Conservation (phyloP, 2,797 vertebrate species). For the Anabacerthia variegaticeps region DNA sequence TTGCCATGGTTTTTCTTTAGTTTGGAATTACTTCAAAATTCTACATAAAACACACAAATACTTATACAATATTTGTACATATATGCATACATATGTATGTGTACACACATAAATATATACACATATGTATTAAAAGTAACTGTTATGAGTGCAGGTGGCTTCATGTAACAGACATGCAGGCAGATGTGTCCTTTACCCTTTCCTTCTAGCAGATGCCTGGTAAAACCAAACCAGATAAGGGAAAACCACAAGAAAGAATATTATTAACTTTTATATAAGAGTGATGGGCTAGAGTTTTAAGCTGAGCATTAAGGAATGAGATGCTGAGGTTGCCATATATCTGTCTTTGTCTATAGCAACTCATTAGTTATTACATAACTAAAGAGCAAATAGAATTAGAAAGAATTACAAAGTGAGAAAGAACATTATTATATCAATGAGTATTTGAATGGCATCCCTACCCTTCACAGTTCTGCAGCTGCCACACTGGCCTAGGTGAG, state of each 20-base stretch:
- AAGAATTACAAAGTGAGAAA: neutral
- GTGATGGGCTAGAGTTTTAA: neutral
- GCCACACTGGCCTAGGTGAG: neutral
- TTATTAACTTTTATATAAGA: neutral
- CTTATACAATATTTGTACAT: neutral
- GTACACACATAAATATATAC: neutral
- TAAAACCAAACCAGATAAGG: neutral
- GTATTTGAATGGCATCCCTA: neutral
- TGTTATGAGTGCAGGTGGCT: neutral
- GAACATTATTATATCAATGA: neutral
- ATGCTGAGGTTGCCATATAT: neutral
- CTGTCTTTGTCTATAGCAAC: neutral
- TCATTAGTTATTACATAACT: neutral
- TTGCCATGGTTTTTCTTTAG: neutral
- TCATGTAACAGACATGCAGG: neutral
- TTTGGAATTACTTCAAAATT: neutral
- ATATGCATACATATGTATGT: neutral
- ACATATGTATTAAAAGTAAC: neutral
- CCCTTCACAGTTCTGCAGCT: neutral
- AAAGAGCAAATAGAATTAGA: neutral
- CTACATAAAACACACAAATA: neutral
- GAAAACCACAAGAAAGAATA: neutral
- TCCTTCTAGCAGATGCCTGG: neutral
- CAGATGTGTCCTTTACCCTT: neutral
- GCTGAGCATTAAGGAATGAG: neutral